A percentile compares a stretch with the other conserved stretches of the same genome.
phyloP scores from a whole-genome alignment of 2,113 vertebrate genomes.

The Naja naja region DNA sequence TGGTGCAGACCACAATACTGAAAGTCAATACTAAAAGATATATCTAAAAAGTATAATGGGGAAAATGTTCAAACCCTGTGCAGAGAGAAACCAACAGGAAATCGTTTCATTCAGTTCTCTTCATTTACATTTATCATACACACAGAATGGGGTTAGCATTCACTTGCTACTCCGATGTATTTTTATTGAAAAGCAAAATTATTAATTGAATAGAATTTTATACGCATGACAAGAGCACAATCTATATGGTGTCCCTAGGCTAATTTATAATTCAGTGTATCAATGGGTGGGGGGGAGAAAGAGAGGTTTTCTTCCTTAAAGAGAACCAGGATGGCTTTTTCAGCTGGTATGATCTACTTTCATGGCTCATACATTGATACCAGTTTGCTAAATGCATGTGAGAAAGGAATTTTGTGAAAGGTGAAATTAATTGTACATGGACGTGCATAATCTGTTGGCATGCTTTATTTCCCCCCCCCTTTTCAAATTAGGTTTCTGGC shows the following conservation, averaged over 20 bases:
- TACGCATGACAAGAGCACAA: conserved; percentile 70
- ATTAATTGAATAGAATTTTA: conserved; percentile 69
- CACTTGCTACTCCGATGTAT: conserved; percentile 68
- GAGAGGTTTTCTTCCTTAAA: conserved; percentile 57
- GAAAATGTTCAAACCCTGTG: background rate
- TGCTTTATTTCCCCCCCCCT: conserved; percentile 2
- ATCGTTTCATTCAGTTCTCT: conserved; percentile 19
- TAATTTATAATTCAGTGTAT: conserved; percentile 71
- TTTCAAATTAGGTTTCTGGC: conserved; percentile 16
- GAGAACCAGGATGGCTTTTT: conserved; percentile 59
- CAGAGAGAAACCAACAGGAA: background rate
- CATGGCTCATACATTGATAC: conserved; percentile 46
- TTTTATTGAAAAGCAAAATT: conserved; percentile 71
- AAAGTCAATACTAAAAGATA: background rate
- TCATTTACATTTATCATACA: conserved; percentile 60
- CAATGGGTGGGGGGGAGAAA: conserved; percentile 43
- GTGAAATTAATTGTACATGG: conserved; percentile 34
- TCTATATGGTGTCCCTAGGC: conserved; percentile 70
- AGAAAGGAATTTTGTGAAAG: conserved; percentile 50
- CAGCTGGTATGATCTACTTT: conserved; percentile 60
- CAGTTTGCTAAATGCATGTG: conserved; percentile 40
- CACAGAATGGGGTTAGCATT: conserved; percentile 48
- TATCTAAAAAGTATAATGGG: background rate
- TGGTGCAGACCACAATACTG: background rate
- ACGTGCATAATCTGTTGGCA: conserved; percentile 22